Base-by-base conservation (phyloP, 2,888 invertebrate genomes). In the Leistus spinibarbis region DNA sequence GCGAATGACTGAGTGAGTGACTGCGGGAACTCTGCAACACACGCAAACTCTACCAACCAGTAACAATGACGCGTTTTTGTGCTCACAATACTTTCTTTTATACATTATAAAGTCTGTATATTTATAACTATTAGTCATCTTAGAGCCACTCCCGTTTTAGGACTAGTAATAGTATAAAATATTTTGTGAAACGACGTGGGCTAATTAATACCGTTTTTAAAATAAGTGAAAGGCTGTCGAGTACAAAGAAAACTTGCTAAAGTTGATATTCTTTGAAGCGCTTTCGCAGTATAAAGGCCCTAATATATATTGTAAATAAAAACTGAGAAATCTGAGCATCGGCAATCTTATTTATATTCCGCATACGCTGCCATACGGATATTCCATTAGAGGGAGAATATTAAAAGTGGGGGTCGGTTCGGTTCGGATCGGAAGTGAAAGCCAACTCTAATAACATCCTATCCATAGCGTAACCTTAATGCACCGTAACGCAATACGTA, bases 331-430 rank as follows among this genome's bases (percentile, higher is more conserved):
- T 57, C 60, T 60, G 60, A 19, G 20, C 60, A 60, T 17, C 10
- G 60, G 19, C 22, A 24, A 19, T 17, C 19, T 40, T 40, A 66
- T 66, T 66, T 66, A 66, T 66, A 66, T 66, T 22, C 66, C 16
- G 53, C 40, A n/a, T 19, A 66, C 66, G 16, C 16, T 17, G n/a
- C n/a, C 13, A 40, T 40, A 10, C 40, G 10, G 66, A 53, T 66
- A 16, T 60, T 66, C 66, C 66, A 66, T 66, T 66, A 66, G 63
- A 63, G 66, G 66, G 16, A 60, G 40, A 24, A 66, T 66, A 66
- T 66, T 66, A 66, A 66, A 66, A 66, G 53, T 40, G 66, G 40
- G 23, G 16, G 40, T 2, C 22, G n/a, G 20, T n/a, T n/a, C n/a
- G n/a, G n/a, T n/a, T n/a, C n/a, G 10, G 20, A 16, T 17, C 57